Evolutionary conservation across 2,113 vertebrate species (phyloP).

Genomic region (Poicephalus meyeri): DNA sequence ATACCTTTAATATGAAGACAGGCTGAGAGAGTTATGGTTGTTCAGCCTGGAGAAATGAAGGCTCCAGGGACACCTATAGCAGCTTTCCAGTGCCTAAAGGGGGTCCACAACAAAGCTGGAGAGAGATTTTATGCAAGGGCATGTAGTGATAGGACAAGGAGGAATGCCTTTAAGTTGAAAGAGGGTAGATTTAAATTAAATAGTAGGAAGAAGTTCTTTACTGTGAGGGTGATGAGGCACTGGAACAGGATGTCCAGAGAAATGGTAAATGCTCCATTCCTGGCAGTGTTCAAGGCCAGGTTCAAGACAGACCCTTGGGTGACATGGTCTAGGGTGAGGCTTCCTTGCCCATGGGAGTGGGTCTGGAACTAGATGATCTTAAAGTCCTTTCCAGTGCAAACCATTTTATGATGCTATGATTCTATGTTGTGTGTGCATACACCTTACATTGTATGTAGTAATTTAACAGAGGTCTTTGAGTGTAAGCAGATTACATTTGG

Average conservation of each 20-base stretch:
- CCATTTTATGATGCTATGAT: not conserved
- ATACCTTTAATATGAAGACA: not conserved
- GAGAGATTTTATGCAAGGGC: not conserved
- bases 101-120: not conserved
- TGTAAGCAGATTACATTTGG: not conserved
- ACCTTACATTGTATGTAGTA: not conserved
- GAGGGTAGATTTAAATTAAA: not conserved
- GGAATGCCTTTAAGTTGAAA: not conserved
- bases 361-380: not conserved
- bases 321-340: not conserved
- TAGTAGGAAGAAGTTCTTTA: not conserved
- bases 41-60: not conserved
- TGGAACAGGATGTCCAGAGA: not conserved
- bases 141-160: not conserved
- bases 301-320: not conserved
- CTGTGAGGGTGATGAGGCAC: not conserved
- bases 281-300: not conserved
- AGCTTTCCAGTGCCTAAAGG: not conserved
- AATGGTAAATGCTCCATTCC: not conserved
- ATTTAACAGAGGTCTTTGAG: not conserved
- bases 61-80: not conserved
- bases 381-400: not conserved
- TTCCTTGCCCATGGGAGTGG: not conserved
- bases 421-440: not conserved
- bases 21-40: not conserved